Evolutionary conservation across 2,888 invertebrate species (phyloP).

Genomic region (Aphidius colemani): DNA sequence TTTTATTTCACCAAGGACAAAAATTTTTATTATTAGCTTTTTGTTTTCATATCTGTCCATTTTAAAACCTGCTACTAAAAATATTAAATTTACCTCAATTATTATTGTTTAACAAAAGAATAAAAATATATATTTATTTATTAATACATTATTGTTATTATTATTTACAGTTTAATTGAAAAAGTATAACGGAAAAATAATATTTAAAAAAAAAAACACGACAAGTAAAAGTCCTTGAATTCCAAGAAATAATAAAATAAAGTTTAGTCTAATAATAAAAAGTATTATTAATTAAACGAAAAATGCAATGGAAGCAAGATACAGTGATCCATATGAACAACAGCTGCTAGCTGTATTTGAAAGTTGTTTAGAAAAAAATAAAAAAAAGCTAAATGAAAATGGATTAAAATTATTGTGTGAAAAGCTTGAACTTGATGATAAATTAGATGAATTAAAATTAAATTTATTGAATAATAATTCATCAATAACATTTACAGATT

Average conservation of each 20-base stretch:
- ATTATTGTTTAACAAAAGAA: too few relatives aligned
- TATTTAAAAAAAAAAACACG: too few relatives aligned
- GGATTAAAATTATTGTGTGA: slow-evolving; percentile 74
- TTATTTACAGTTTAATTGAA: too few relatives aligned
- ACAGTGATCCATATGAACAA: slow-evolving; percentile 76
- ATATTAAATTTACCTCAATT: too few relatives aligned
- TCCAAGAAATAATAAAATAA: too few relatives aligned
- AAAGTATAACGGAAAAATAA: too few relatives aligned
- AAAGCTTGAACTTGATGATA: slow-evolving; percentile 78
- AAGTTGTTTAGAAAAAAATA: slow-evolving; percentile 74
- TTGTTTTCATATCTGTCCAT: background rate
- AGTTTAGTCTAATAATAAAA: too few relatives aligned
- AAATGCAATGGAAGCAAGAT: slow-evolving; percentile 55
- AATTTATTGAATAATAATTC: slow-evolving; percentile 47
- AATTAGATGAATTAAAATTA: slow-evolving; percentile 61
- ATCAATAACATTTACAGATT: slow-evolving; percentile 73
- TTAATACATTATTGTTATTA: too few relatives aligned
- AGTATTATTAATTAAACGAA: slow-evolving; percentile 22
- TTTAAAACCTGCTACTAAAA: too few relatives aligned
- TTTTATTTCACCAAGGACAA: slow-evolving; percentile 16
- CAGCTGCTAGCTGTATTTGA: slow-evolving; percentile 81
- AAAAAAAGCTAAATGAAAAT: slow-evolving; percentile 70
- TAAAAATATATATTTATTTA: too few relatives aligned
- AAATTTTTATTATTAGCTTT: slow-evolving; percentile 16
- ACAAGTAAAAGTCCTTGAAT: too few relatives aligned